Conservation (phyloP, 2,797 vertebrate species). For the Ctenochaetus hawaiiensis region DNA sequence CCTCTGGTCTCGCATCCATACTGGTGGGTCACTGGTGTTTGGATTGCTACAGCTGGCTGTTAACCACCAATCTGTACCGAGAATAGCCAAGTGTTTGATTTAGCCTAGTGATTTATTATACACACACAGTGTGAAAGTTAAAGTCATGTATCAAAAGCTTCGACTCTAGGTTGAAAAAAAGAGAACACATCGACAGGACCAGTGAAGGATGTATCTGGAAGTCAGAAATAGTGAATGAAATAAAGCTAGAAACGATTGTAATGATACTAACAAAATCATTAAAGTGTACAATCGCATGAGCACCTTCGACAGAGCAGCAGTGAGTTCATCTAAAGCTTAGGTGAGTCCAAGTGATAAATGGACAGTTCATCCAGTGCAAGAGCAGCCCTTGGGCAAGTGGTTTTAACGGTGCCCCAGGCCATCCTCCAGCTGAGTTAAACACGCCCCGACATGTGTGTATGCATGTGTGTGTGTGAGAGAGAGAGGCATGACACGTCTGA, state of each 20-base stretch:
- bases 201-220: conserved; percentile 23
- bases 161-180: conserved; percentile 34
- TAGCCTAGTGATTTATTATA: conserved; percentile 69
- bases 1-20: conserved; percentile 60
- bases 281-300: background rate
- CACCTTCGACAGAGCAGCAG: conserved; percentile 30
- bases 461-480: conserved; percentile 32
- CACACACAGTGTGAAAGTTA: conserved; percentile 61
- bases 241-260: conserved; percentile 1
- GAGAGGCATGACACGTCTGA: conserved; percentile 75
- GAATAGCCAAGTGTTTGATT: conserved; percentile 65
- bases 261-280: conserved; percentile 3
- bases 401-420: conserved; percentile 76
- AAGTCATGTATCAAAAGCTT: conserved; percentile 68
- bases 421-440: conserved; percentile 79
- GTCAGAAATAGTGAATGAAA: conserved; percentile 10
- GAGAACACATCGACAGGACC: conserved; percentile 27
- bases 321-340: conserved; percentile 67
- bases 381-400: conserved; percentile 61
- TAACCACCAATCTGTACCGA: conserved; percentile 71
- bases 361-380: conserved; percentile 67
- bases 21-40: conserved; percentile 78
- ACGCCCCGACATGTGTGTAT: conserved; percentile 66
- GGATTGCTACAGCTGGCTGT: conserved; percentile 70
- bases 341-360: conserved; percentile 62